These are phyloP conservation scores for Chrysolina americana DNA, from an alignment of 2,888 invertebrate genomes.

Conservation along the genomic window DNA sequence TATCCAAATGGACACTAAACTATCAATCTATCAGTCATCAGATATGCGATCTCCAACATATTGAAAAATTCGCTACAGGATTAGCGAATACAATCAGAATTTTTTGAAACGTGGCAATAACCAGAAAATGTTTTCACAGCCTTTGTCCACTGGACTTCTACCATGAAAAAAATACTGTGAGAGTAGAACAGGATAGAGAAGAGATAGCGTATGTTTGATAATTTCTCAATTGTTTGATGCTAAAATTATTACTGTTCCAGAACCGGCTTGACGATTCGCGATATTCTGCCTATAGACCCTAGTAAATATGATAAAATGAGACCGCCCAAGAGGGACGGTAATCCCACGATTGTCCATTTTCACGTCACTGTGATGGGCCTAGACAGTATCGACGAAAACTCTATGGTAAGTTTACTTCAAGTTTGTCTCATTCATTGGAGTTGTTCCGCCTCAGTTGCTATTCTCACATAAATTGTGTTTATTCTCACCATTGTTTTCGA, in stretches of 20 bases:
- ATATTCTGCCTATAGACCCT: constrained; percentile 89
- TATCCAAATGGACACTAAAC: no score
- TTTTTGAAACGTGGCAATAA: not conserved
- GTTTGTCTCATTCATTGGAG: no score
- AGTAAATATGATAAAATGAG: constrained; percentile 94
- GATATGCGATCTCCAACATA: no score
- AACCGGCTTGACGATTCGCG: constrained; percentile 84
- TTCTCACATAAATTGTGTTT: no score
- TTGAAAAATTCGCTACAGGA: no score
- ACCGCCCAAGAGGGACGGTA: constrained; percentile 90
- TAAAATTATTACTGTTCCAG: constrained; percentile 66
- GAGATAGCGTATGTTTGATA: constrained; percentile 58
- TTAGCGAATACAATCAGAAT: not conserved
- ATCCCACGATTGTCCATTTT: constrained; percentile 90
- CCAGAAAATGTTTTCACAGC: constrained; percentile 52
- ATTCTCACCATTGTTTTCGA: no score
- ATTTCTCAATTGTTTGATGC: constrained; percentile 1
- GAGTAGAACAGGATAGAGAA: constrained; percentile 55
- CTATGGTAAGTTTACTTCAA: constrained; percentile 79
- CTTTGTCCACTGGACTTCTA: constrained; percentile 62
- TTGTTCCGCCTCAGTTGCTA: no score
- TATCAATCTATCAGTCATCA: no score
- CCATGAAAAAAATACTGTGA: constrained; percentile 59
- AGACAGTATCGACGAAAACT: constrained; percentile 95
- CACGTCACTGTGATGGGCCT: constrained; percentile 96